These are phyloP conservation scores for Hydrolagus colliei DNA, from an alignment of 2,797 vertebrate species.

Conservation along the genomic window DNA sequence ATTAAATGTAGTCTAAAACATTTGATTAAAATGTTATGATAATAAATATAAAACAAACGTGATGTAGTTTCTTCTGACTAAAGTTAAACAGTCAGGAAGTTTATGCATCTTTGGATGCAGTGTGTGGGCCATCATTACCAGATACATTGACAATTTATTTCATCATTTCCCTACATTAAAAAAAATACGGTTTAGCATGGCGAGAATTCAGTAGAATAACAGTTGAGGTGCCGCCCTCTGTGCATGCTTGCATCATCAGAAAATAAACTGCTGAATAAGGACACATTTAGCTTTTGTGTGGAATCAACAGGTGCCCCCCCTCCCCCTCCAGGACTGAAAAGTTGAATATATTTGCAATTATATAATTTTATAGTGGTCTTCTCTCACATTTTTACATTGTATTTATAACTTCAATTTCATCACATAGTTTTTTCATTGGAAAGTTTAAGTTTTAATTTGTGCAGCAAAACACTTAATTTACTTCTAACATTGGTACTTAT, in stretches of 20 bases:
- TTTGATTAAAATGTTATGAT: not conserved
- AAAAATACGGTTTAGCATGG: not conserved
- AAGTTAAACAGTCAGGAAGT: not conserved
- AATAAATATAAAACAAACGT: not conserved
- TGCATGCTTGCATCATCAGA: slow-evolving; percentile 49
- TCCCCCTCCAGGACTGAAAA: not conserved
- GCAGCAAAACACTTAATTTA: not conserved
- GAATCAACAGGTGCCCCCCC: slow-evolving; percentile 37
- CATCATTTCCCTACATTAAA: not conserved
- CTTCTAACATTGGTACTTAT: not conserved
- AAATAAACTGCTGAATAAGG: slow-evolving; percentile 42
- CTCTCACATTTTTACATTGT: not conserved
- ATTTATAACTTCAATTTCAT: not conserved
- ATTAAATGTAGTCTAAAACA: not conserved
- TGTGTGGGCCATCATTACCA: not conserved
- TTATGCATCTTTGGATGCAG: not conserved
- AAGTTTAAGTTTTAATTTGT: not conserved
- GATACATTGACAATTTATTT: not conserved
- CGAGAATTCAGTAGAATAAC: not conserved
- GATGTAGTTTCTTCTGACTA: not conserved
- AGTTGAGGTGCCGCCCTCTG: slow-evolving; percentile 50
- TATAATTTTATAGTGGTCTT: not conserved
- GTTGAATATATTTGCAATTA: slow-evolving; percentile 40
- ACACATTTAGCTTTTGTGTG: slow-evolving; percentile 34
- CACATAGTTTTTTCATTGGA: not conserved